A percentile compares a stretch with the other conserved stretches of the same genome.
These are phyloP conservation scores for Augochlorella aurata DNA, from an alignment of 2,888 invertebrate species.

Conservation along the genomic window DNA sequence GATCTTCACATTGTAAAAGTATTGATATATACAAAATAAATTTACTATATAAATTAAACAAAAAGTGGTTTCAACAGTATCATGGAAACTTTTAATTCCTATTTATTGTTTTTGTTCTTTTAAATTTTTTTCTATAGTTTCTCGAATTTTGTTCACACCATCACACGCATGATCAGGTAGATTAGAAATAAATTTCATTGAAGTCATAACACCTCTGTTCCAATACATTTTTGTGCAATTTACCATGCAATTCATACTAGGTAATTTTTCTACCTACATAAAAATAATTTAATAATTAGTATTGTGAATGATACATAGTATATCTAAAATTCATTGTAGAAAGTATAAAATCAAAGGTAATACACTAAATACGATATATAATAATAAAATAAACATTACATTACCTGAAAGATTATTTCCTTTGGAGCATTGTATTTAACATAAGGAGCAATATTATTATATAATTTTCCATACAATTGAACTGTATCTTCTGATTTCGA, in stretches of 20 bases:
- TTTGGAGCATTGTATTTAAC: conserved; percentile 73
- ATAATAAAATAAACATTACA: not conserved
- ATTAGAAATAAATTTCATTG: conserved; percentile 70
- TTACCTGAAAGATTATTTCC: conserved; percentile 72
- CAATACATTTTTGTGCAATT: conserved; percentile 65
- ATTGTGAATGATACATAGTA: not conserved
- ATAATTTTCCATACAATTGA: conserved; percentile 76
- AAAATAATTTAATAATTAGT: not conserved
- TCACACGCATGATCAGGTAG: conserved; percentile 69
- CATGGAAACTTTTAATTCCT: not conserved
- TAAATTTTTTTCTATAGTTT: conserved; percentile 26
- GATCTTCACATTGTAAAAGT: not conserved
- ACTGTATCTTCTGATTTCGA: conserved; percentile 77
- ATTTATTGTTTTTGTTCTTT: conserved; percentile 14
- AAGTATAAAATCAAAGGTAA: not conserved
- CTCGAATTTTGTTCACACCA: conserved; percentile 52
- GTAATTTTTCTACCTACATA: conserved; percentile 51
- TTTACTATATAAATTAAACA: conserved; percentile 33
- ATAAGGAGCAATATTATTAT: conserved; percentile 73
- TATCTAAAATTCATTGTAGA: not conserved
- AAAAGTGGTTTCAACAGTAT: conserved; percentile 29
- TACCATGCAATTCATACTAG: conserved; percentile 63
- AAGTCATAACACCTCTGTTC: conserved; percentile 73
- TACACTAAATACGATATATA: not conserved
- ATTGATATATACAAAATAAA: conserved; percentile 22